Evolutionary conservation across 2,113 vertebrate genomes (phyloP), one percentile per base, ranked within the genome.

Genomic region (Oxyura jamaicensis): DNA sequence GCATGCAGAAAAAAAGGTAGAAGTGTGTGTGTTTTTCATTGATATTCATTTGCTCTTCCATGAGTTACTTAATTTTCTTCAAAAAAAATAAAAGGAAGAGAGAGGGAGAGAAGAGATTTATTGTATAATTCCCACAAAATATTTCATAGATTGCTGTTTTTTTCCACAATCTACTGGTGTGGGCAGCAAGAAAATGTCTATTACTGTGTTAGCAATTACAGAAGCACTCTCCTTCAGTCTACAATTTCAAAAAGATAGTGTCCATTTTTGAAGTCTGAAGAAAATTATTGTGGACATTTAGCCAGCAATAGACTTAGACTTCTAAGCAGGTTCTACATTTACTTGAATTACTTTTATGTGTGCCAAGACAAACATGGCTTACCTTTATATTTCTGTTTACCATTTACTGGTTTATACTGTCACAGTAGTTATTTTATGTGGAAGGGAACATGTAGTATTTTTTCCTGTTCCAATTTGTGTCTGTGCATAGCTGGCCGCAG

Each of bases 271-370:
- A 88, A 35, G 53, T 84, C 89, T 96, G 79, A 88, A 88, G 65
- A 91, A 96, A 95, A 96, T 90, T 75, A 95, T 79, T 88, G 90
- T 79, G 69, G 86, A 94, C n/a, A 23, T 95, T 91, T 91, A 94
- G 62, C 66, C 60, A 90, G 90, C 67, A 85, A 74, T 78, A 95
- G 91, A 73, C 74, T 69, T 84, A 82, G 67, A 88, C 82, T 79
- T 96, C 62, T n/a, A 93, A 84, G 66, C 62, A 84, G 35, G 69
- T 55, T 67, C 44, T 87, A 33, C 62, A 79, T 93, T 91, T 90
- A 95, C 71, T 91, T 93, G 86, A 88, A 88, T 95, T 91, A 90
- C 60, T 93, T 94, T 88, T 90, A 78, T 58, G 16, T 72, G 52
- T 84, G 65, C 60, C 59, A 81, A 90, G 91, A 83, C 33, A 94